Percentiles rank a stretch among this genome's conserved stretches.
Conservation (phyloP, 2,888 invertebrate genomes). For the Perizoma flavofasciatum region DNA sequence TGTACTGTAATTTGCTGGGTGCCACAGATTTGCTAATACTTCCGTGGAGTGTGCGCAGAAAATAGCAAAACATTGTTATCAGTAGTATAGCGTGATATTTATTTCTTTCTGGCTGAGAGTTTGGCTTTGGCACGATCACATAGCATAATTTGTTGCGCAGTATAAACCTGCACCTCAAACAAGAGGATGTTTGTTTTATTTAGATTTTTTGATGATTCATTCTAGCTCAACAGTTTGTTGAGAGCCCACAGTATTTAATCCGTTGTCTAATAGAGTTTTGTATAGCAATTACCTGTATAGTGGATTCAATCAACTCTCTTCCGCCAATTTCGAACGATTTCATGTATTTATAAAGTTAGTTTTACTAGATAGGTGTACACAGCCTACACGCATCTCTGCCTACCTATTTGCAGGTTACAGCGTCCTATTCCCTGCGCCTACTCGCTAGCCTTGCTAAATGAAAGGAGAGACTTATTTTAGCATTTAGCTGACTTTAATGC, state of each 20-base stretch:
- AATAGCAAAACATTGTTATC: slow-evolving; percentile 22
- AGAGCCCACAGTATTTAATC: no score
- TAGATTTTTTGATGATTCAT: no score
- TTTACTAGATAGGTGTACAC: no score
- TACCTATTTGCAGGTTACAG: neutral
- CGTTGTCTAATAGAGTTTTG: no score
- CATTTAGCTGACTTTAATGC: no score
- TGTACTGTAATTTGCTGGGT: neutral
- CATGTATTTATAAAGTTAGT: no score
- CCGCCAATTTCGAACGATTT: no score
- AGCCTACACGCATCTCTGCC: no score
- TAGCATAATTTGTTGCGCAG: slow-evolving; percentile 6
- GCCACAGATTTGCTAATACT: neutral
- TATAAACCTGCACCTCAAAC: neutral
- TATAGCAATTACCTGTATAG: no score
- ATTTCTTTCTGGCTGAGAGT: slow-evolving; percentile 3
- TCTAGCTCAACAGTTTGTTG: no score
- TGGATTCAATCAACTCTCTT: no score
- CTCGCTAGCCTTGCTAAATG: slow-evolving; percentile 22
- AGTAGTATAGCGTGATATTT: slow-evolving; percentile 6
- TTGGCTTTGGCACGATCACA: slow-evolving; percentile 6
- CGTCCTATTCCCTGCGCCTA: slow-evolving; percentile 10
- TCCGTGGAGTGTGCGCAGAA: neutral
- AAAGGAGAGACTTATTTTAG: slow-evolving; percentile 14
- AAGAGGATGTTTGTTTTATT: no score